phyloP scores from a whole-genome alignment of 1,140 invertebrate species.

The Oncopeltus fasciatus region DNA sequence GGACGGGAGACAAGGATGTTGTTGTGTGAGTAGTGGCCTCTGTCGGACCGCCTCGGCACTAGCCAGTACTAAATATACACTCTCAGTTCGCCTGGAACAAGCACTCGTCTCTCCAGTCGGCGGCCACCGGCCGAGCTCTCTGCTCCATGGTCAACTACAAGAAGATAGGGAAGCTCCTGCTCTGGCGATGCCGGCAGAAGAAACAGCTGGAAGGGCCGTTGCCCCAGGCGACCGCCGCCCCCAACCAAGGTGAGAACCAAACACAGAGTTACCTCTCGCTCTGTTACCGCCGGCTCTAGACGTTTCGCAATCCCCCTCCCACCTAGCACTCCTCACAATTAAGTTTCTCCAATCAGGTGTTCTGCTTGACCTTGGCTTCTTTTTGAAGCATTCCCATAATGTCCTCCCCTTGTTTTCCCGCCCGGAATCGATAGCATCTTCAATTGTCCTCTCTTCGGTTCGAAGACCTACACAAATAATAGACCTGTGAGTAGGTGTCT shows the following conservation, averaged over 20 bases:
- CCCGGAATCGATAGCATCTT: no score
- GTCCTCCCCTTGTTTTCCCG: no score
- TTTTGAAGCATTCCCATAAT: background rate
- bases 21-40: no score
- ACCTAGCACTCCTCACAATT: background rate
- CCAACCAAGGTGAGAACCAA: constrained; percentile 20
- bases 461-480: no score
- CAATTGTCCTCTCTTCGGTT: no score
- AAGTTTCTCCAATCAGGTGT: background rate
- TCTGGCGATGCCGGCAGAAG: constrained; percentile 20
- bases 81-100: no score
- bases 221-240: constrained; percentile 20
- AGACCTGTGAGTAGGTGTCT: background rate
- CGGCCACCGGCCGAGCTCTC: no score
- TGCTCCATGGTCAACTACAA: constrained; percentile 18
- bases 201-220: constrained; percentile 19
- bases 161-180: constrained; percentile 15
- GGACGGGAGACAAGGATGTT: no score
- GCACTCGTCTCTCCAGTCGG: no score
- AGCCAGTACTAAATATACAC: no score
- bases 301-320: background rate
- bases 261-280: no score
- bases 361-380: background rate
- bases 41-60: no score
- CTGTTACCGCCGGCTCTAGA: background rate